phyloP scores from a whole-genome alignment of 2,113 vertebrate genomes.

The Neofelis nebulosa region DNA sequence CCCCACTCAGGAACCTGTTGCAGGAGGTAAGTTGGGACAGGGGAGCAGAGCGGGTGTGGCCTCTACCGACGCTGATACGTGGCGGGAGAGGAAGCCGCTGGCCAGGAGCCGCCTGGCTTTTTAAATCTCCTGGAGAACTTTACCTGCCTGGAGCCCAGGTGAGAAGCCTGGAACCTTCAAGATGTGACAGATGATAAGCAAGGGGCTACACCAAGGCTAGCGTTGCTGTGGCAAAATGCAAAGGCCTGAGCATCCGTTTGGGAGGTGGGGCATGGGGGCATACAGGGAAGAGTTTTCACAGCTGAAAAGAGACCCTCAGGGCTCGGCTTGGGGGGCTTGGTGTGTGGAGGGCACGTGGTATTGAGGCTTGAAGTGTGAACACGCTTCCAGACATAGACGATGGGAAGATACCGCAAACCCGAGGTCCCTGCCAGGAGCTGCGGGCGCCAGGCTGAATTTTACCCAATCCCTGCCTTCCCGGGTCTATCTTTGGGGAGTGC shows the following conservation, averaged over 20 bases:
- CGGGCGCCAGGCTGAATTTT: background rate
- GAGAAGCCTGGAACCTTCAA: background rate
- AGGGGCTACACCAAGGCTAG: too few relatives aligned
- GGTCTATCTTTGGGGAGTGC: background rate
- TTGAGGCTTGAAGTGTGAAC: background rate
- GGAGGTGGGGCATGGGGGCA: background rate
- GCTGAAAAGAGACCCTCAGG: background rate
- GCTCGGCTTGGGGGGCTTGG: background rate
- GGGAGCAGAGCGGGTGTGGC: background rate
- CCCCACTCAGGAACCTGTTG: background rate
- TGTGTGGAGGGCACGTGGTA: rapidly evolving
- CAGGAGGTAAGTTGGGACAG: background rate
- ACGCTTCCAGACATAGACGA: background rate
- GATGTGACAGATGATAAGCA: background rate
- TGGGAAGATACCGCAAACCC: background rate
- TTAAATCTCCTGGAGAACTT: background rate
- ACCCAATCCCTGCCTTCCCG: rapidly evolving
- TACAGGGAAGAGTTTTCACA: background rate
- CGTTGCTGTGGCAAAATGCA: background rate
- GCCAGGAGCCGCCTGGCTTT: background rate
- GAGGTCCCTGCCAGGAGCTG: background rate
- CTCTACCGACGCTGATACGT: background rate
- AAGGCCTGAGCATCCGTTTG: background rate
- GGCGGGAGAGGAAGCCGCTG: background rate
- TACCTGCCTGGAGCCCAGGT: background rate